Base-by-base conservation (phyloP, 2,113 vertebrate genomes). In the Globicephala melas region DNA sequence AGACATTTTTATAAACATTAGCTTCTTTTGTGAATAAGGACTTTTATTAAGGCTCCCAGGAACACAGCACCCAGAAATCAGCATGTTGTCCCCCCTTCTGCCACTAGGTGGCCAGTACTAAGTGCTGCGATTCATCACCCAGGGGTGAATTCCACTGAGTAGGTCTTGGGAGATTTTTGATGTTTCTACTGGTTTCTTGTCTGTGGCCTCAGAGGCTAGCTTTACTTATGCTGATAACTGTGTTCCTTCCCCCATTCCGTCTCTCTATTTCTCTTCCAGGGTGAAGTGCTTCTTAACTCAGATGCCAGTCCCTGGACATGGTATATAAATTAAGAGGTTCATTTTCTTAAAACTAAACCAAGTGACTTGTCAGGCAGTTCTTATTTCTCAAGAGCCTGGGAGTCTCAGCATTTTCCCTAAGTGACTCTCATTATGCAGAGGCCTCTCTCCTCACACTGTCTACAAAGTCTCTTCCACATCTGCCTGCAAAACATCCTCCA, bases 61-160 rank as follows among this genome's bases (percentile, higher is more conserved):
- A 60, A 60, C 28, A 53, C 1, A 81, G n/a, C 28, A 14, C 70
- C 38, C 15, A 25, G 3, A n/a, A 1, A 47, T 41, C 15, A 53
- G 14, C 28, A 83, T 96, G 96, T 2, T 96, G 62, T 97, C 96
- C 38, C 84, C 1, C 1, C 23, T 62, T 62, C 50, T 25, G 25
- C 97, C 98, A 98, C 94, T 95, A 98, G 97, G 95, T 98, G 97
- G 97, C 96, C 79, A 28, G 85, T 95, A 96, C 12, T 68, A 92
- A 73, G 21, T 33, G 18, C 8, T 91, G 5, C 47, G 26, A 63
- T 53, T 38, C n/a, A 62, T 93, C 23, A 6, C 17, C 7, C 20
- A 25, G 7, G 23, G 6, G 38, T 28, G 38, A 74, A 79, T 41
- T 86, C 31, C 28, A 26, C 4, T 25, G 26, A 68, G 9, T 23